Base-by-base conservation (phyloP, 64 coral and sea anemone species). In the Astreopora myriophthalma region DNA sequence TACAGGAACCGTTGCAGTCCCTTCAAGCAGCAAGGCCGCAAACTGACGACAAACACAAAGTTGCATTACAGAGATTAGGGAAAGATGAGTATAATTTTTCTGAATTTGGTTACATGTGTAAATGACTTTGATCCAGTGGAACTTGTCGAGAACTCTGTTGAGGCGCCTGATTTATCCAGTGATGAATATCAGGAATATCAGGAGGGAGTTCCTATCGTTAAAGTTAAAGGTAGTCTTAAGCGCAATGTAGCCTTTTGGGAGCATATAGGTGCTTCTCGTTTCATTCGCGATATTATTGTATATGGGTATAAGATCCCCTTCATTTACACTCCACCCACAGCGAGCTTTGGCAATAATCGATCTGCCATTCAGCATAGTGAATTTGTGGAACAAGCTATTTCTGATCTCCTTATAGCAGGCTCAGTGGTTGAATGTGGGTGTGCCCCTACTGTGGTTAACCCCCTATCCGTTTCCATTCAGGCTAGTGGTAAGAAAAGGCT, bases 381-480 rank as follows among this genome's bases (percentile, higher is more conserved):
- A 63, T 44, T 35, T 85, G 1, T 89, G 76, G 20, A 63, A 24
- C 84, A 25, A 19, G 89, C 88, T 32, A 95, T 95, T 36, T 51
- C 37, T 35, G 89, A 96, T 33, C 36, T 95, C 20, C 26, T 91
- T 37, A 7, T 32, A 29, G 60, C 61, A 6, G 87, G 80, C n/a
- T 95, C 87, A 23, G 71, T 80, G 11, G 38, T 90, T 19, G 71
- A 95, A 80, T 87, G 81, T 34, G 26, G 19, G 19, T 36, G 3
- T 35, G 31, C 60, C 34, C 81, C 93, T 30, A 87, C 74, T 63
- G 85, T 96, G 22, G 77, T 96, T 23, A 92, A 92, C 49, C 94
- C 75, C 27, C 57, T 95, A 26, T 95, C 94, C 3, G 94, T 85
- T 65, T 85, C 89, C 42, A 63, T 96, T 48, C 94, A 92, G 60